These are phyloP conservation scores for Folsomia manolachei DNA, from an alignment of 2,888 invertebrate genomes.

Conservation along the genomic window DNA sequence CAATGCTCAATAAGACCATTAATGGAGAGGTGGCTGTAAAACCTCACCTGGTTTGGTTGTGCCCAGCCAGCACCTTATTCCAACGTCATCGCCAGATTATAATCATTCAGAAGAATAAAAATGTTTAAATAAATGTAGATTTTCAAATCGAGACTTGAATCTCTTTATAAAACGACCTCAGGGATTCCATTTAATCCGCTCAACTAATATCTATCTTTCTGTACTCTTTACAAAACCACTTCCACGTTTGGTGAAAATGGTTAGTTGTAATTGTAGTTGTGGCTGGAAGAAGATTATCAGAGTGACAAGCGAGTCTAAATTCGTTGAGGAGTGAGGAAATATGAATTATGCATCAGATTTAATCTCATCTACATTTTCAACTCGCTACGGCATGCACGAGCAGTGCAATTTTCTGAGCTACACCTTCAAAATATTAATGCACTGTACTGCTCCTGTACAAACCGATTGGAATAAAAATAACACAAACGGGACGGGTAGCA, in stretches of 20 bases:
- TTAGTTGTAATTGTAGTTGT: background rate
- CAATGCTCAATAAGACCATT: background rate
- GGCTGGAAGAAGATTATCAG: background rate
- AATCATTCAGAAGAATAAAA: background rate
- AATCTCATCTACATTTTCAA: conserved; percentile 7
- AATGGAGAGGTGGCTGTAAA: background rate
- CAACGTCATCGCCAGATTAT: background rate
- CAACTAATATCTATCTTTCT: no score
- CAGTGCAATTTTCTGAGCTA: background rate
- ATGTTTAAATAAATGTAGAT: background rate
- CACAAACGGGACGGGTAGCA: no score
- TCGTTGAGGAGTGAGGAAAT: background rate
- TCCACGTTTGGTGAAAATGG: background rate
- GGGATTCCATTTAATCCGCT: no score
- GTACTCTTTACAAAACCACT: background rate
- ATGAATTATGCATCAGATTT: conserved; percentile 15
- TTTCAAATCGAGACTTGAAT: background rate
- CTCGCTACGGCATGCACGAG: no score
- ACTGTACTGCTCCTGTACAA: no score
- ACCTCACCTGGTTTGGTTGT: background rate
- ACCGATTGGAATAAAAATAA: background rate
- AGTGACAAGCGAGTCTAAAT: background rate
- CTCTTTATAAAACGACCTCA: background rate
- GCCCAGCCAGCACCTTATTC: background rate
- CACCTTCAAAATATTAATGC: background rate